These are phyloP conservation scores for Antechinus flavipes DNA, from an alignment of 2,113 vertebrate genomes.

Conservation along the genomic window DNA sequence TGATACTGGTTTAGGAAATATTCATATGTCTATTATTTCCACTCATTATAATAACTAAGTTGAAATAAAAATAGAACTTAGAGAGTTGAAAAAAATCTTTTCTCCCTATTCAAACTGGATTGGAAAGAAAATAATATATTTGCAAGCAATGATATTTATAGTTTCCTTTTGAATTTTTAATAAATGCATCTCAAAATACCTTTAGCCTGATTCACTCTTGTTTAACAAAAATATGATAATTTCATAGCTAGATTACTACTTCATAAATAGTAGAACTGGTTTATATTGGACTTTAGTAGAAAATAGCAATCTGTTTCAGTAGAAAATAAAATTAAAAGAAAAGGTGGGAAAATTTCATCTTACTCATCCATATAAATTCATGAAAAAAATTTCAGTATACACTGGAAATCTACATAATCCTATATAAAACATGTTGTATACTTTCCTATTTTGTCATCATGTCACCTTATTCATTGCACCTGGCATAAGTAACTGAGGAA, in stretches of 20 bases:
- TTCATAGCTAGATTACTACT: constrained; percentile 33
- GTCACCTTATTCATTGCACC: not conserved
- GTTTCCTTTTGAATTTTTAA: constrained; percentile 39
- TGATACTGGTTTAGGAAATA: constrained; percentile 30
- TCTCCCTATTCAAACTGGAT: constrained; percentile 35
- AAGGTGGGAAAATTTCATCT: not conserved
- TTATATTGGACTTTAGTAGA: constrained; percentile 24
- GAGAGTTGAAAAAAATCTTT: not conserved
- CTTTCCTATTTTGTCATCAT: not conserved
- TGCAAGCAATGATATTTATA: constrained; percentile 50
- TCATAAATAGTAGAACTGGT: constrained; percentile 23
- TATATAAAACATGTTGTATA: not conserved
- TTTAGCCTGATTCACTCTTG: constrained; percentile 49
- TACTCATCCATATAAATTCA: not conserved
- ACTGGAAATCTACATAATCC: not conserved
- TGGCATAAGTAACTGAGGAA: not conserved
- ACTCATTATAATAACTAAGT: constrained; percentile 41
- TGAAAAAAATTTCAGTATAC: not conserved
- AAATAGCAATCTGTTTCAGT: constrained; percentile 25
- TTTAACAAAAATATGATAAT: constrained; percentile 43
- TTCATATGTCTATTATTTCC: constrained; percentile 22
- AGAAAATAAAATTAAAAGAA: constrained; percentile 33
- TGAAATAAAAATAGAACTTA: constrained; percentile 47
- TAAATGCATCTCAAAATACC: constrained; percentile 57
- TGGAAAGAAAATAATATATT: constrained; percentile 38